A percentile compares a stretch with the other conserved stretches of the same genome.
These are phyloP conservation scores for Sisor rabdophorus DNA, from an alignment of 2,113 vertebrate species.

Conservation along the genomic window DNA sequence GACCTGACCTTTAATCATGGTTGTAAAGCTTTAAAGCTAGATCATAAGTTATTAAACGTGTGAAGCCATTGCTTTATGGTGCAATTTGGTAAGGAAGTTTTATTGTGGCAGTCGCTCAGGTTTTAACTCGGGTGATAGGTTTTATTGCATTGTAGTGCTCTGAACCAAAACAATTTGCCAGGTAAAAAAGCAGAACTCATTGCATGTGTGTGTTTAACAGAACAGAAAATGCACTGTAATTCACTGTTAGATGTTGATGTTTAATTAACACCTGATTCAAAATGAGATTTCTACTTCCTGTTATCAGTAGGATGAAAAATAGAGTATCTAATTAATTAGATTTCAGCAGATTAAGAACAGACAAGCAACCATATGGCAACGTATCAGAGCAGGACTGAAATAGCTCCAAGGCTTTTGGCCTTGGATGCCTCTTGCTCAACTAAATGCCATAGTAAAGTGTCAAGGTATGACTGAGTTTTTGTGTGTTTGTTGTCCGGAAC, in stretches of 20 bases:
- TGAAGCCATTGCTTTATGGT: background rate
- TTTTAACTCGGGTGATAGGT: slow-evolving; percentile 3
- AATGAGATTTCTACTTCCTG: background rate
- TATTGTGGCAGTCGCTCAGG: slow-evolving; percentile 19
- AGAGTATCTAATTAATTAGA: background rate
- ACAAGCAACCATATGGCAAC: background rate
- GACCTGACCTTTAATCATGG: slow-evolving; percentile 16
- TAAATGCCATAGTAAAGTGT: background rate
- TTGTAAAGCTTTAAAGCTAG: background rate
- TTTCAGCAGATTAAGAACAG: background rate
- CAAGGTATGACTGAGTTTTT: background rate
- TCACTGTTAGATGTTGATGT: background rate
- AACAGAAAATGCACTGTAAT: background rate
- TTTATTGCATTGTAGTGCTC: background rate
- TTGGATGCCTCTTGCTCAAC: background rate
- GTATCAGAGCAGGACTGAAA: slow-evolving; percentile 1
- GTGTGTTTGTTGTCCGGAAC: background rate
- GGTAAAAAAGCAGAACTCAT: background rate
- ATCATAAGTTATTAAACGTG: background rate
- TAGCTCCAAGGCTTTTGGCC: background rate
- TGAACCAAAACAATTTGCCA: background rate
- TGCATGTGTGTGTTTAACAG: background rate
- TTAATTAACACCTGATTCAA: slow-evolving; percentile 14
- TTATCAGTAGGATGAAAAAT: background rate
- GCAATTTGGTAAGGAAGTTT: background rate